phyloP scores from a whole-genome alignment of 2,113 vertebrate species.

The Aptenodytes patagonicus region DNA sequence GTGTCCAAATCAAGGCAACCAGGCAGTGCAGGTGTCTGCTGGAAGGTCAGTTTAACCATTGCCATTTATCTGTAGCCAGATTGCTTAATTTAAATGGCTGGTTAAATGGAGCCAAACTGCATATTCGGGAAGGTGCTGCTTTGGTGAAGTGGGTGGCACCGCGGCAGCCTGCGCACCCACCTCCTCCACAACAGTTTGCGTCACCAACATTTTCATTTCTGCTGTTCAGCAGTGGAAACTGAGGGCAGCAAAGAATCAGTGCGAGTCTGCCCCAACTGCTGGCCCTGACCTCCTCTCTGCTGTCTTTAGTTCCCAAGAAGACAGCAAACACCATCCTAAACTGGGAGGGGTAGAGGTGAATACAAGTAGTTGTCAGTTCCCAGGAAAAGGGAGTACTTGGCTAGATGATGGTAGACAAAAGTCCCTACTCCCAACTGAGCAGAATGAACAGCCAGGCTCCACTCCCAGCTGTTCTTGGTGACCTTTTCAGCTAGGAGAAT shows the following conservation, averaged over 20 bases:
- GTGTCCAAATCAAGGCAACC: not conserved
- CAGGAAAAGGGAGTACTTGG: not conserved
- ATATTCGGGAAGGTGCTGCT: not conserved
- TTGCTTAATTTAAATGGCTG: accelerated
- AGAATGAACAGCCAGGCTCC: not conserved
- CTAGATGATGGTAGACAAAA: not conserved
- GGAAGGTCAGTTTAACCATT: not conserved
- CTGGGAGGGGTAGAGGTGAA: not conserved
- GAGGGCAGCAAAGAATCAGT: not conserved
- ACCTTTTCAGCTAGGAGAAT: not conserved
- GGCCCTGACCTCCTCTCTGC: not conserved
- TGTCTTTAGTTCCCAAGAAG: not conserved
- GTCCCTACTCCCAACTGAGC: not conserved
- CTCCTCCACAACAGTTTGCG: not conserved
- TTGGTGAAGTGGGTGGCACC: not conserved
- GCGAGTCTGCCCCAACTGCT: not conserved
- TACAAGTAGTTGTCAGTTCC: not conserved
- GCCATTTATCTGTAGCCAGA: not conserved
- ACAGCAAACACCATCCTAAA: not conserved
- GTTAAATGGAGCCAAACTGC: not conserved
- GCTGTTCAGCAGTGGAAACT: not conserved
- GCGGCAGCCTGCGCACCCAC: not conserved
- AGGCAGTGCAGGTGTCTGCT: not conserved
- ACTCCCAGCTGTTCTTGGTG: not conserved
- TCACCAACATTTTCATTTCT: not conserved